phyloP scores from a whole-genome alignment of 2,888 invertebrate species.

The Scotopteryx bipunctaria region DNA sequence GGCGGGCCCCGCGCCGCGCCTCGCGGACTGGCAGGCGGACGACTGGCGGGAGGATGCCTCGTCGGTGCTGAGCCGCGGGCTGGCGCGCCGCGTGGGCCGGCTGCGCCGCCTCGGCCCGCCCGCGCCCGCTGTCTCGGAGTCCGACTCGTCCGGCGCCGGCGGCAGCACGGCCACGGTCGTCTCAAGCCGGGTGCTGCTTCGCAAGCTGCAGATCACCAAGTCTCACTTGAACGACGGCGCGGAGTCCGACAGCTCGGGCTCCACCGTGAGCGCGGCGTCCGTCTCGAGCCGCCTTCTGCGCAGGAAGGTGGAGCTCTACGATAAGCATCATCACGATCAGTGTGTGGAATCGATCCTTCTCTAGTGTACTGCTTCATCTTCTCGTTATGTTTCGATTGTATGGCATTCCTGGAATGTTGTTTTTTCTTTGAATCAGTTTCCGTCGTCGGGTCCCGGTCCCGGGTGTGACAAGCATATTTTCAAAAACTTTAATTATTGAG shows the following conservation, averaged over 20 bases:
- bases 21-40: constrained; percentile 49
- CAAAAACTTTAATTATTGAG: too few species aligned
- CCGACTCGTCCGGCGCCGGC: too few species aligned
- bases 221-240: background rate
- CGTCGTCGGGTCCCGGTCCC: too few species aligned
- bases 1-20: constrained; percentile 46
- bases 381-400: too few species aligned
- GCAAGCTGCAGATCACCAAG: background rate
- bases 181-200: background rate
- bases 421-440: too few species aligned
- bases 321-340: too few species aligned
- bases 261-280: background rate
- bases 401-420: too few species aligned
- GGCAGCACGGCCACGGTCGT: background rate
- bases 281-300: constrained; percentile 4
- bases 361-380: too few species aligned
- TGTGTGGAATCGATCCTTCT: too few species aligned
- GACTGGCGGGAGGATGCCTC: too few species aligned
- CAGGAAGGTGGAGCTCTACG: constrained; percentile 6
- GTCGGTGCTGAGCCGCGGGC: background rate
- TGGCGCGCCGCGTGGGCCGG: background rate
- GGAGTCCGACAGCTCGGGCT: background rate
- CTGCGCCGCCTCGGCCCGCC: background rate
- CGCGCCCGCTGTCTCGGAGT: too few species aligned
- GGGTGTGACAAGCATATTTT: too few species aligned